Conservation (phyloP, 2,797 vertebrate genomes). For the Sebastolobus alascanus region DNA sequence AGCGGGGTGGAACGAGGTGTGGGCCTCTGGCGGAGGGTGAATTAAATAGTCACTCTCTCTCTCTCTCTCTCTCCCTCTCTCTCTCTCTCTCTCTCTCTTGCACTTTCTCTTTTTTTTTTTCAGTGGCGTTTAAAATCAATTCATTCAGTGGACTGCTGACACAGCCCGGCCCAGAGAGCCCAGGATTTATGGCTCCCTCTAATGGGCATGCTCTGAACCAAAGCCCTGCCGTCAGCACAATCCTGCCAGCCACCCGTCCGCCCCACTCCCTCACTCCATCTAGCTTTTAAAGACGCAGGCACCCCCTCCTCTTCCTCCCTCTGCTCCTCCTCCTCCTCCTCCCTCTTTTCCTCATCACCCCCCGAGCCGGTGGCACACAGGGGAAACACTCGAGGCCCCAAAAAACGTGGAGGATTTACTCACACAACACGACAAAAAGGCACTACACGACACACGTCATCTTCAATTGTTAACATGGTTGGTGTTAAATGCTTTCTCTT, state of each 20-base stretch:
- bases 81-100: slow-evolving; percentile 35
- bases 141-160: slow-evolving; percentile 93
- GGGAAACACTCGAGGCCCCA: slow-evolving; percentile 4
- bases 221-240: slow-evolving; percentile 91
- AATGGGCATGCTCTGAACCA: slow-evolving; percentile 87
- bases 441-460: neutral
- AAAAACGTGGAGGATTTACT: neutral
- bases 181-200: slow-evolving; percentile 91
- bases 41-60: slow-evolving; percentile 80
- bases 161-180: slow-evolving; percentile 87
- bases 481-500: slow-evolving; percentile 29
- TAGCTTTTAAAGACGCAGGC: slow-evolving; percentile 81
- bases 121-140: slow-evolving; percentile 93
- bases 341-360: slow-evolving; percentile 26
- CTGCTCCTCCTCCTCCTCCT: slow-evolving; percentile 6
- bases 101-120: slow-evolving; percentile 69
- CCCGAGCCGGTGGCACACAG: slow-evolving; percentile 5
- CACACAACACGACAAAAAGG: neutral
- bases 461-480: neutral
- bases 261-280: slow-evolving; percentile 76
- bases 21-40: slow-evolving; percentile 75
- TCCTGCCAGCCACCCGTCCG: slow-evolving; percentile 78
- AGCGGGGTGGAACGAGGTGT: slow-evolving; percentile 68
- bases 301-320: slow-evolving; percentile 37
- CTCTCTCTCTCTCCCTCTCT: slow-evolving; percentile 22